A percentile compares a stretch with the other conserved stretches of the same genome.
Conservation (phyloP, 2,797 vertebrate species). For the Macroramphosus scolopax region DNA sequence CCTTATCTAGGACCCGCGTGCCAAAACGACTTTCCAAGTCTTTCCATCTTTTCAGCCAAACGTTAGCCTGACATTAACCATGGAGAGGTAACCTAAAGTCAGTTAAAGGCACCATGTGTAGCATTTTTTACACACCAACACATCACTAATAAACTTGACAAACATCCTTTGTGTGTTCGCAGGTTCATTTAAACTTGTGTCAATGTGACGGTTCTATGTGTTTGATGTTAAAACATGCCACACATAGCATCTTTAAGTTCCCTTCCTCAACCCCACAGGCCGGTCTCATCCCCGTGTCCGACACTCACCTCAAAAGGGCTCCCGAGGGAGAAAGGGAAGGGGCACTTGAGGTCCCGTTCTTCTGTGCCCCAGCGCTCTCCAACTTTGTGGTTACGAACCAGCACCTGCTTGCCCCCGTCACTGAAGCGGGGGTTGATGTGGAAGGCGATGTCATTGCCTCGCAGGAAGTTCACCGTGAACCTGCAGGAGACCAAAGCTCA, state of each 20-base stretch:
- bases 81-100: slow-evolving; percentile 60
- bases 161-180: no score
- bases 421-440: slow-evolving; percentile 82
- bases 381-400: slow-evolving; percentile 78
- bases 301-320: slow-evolving; percentile 79
- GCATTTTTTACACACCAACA: slow-evolving; percentile 29
- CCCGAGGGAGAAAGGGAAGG: slow-evolving; percentile 76
- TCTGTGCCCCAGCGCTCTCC: slow-evolving; percentile 78
- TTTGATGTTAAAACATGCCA: slow-evolving; percentile 8
- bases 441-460: slow-evolving; percentile 79
- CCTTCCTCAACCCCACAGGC: neutral
- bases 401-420: slow-evolving; percentile 72
- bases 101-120: slow-evolving; percentile 40
- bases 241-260: slow-evolving; percentile 10
- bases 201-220: neutral
- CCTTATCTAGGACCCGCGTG: slow-evolving; percentile 64
- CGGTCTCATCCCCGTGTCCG: neutral
- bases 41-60: slow-evolving; percentile 65
- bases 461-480: slow-evolving; percentile 82
- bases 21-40: slow-evolving; percentile 68
- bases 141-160: slow-evolving; percentile 8
- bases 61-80: slow-evolving; percentile 68
- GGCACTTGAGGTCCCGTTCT: slow-evolving; percentile 73
- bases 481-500: slow-evolving; percentile 40
- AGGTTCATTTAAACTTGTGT: no score